phyloP scores from a whole-genome alignment of 2,888 invertebrate genomes.

The Eustalomyia histrio region DNA sequence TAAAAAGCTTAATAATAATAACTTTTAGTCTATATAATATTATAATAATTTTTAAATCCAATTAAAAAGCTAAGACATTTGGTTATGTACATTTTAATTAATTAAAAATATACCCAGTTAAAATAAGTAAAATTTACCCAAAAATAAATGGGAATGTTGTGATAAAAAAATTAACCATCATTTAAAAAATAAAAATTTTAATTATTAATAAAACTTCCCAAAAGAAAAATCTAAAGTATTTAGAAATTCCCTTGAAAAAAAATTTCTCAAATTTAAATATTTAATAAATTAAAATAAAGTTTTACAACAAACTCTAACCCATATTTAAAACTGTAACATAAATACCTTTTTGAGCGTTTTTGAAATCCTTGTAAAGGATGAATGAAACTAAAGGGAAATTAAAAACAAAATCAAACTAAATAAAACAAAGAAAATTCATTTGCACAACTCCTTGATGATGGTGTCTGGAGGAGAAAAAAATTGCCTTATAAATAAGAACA shows the following conservation, averaged over 20 bases:
- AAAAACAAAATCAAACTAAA: background rate
- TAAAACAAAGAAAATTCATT: background rate
- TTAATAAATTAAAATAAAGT: background rate
- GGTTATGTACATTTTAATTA: no score
- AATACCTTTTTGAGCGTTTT: background rate
- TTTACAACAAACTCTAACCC: background rate
- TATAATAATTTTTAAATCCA: no score
- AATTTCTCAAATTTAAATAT: no score
- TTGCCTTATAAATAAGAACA: constrained; percentile 16
- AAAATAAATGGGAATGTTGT: no score
- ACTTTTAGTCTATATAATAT: no score
- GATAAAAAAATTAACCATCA: no score
- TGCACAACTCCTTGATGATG: background rate
- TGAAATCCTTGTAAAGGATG: background rate
- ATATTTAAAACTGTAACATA: background rate
- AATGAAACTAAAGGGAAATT: background rate
- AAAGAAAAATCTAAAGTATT: background rate
- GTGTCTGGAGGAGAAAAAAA: background rate
- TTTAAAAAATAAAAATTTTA: no score
- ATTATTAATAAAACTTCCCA: no score
- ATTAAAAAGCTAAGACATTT: no score
- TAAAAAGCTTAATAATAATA: no score
- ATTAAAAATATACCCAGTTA: no score
- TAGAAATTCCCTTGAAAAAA: background rate
- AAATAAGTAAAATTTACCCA: no score